phyloP scores from a whole-genome alignment of 35 echinoderm and acorn worm genomes.

The Lytechinus variegatus region DNA sequence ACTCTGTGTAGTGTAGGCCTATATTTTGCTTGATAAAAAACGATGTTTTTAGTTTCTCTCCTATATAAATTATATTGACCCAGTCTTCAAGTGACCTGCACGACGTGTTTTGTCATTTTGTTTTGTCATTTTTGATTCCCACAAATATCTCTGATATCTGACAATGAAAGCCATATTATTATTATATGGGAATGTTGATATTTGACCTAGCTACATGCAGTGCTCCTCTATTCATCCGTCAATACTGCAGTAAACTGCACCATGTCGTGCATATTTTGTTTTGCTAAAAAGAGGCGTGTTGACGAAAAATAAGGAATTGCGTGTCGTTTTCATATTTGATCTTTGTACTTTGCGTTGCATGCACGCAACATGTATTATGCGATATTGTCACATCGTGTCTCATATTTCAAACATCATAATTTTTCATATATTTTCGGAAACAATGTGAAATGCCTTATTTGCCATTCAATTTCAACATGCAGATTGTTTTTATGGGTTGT shows the following conservation, averaged over 20 bases:
- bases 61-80: neutral
- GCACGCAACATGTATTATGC: neutral
- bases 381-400: neutral
- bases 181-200: neutral
- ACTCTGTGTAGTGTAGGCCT: too few relatives aligned
- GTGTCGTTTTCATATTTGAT: neutral
- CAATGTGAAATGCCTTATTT: too few relatives aligned
- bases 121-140: conserved; percentile 13
- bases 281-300: neutral
- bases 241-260: neutral
- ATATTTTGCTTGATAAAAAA: too few relatives aligned
- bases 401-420: too few relatives aligned
- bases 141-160: neutral
- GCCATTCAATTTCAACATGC: too few relatives aligned
- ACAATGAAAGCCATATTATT: neutral
- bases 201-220: neutral
- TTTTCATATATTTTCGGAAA: too few relatives aligned
- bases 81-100: neutral
- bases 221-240: neutral
- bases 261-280: neutral
- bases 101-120: neutral
- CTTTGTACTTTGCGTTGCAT: neutral
- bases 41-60: neutral
- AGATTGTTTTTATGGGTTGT: too few relatives aligned
- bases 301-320: neutral